phyloP scores from a whole-genome alignment of 1,140 invertebrate genomes.

The Paraescarpia echinospica region DNA sequence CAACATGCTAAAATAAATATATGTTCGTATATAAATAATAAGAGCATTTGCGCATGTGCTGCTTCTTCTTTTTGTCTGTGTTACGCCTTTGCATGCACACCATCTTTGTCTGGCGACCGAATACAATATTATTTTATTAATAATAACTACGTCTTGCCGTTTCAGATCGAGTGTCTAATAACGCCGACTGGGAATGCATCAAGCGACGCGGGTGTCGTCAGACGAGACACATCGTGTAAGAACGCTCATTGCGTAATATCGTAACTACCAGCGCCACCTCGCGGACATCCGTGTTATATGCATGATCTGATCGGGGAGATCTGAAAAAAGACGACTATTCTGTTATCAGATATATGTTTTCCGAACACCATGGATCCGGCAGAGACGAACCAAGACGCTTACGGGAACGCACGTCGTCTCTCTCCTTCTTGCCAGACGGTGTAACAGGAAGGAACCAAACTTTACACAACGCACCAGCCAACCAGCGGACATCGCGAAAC shows the following conservation, averaged over 20 bases:
- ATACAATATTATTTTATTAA: background rate
- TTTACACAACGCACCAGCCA: background rate
- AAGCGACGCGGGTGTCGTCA: background rate
- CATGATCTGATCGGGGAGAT: too few species aligned
- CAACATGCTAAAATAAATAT: background rate
- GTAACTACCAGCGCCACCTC: background rate
- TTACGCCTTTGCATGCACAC: too few species aligned
- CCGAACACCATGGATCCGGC: background rate
- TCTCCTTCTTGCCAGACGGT: background rate
- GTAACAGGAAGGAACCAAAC: background rate
- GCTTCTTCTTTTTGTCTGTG: too few species aligned
- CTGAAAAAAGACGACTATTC: background rate
- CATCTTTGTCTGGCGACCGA: too few species aligned
- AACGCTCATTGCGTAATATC: background rate
- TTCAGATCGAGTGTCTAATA: background rate
- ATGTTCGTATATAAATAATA: background rate
- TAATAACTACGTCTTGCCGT: background rate
- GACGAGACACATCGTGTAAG: background rate
- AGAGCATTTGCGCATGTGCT: too few species aligned
- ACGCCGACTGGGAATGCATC: background rate
- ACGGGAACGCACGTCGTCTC: too few species aligned
- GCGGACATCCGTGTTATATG: too few species aligned
- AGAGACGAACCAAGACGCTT: background rate
- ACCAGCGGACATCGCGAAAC: background rate
- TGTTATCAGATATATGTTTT: background rate